A percentile compares a stretch with the other conserved stretches of the same genome.
Evolutionary conservation across 2,113 vertebrate species (phyloP).

Genomic region (Taxidea taxus): DNA sequence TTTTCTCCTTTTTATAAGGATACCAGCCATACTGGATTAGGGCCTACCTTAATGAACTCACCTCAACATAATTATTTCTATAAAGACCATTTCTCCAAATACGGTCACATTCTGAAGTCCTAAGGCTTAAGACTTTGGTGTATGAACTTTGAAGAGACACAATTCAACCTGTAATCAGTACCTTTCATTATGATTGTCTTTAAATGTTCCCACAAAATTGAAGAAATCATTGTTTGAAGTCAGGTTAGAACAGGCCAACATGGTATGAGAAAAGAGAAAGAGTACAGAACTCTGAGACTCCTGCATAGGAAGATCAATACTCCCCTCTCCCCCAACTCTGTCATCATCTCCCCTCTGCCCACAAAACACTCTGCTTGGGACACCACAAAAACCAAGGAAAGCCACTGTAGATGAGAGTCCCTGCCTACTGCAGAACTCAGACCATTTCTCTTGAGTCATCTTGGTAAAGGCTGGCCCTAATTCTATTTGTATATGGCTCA

Average conservation of each 20-base stretch:
- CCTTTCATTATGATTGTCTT: background rate
- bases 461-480: conserved; percentile 59
- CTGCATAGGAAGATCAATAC: background rate
- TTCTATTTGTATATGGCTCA: conserved; percentile 70
- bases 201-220: background rate
- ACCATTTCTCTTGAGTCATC: conserved; percentile 52
- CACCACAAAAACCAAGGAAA: conserved; percentile 61
- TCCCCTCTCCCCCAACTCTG: background rate
- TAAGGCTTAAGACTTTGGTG: background rate
- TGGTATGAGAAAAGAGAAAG: background rate
- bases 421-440: background rate
- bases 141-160: background rate
- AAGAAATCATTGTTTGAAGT: background rate
- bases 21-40: background rate
- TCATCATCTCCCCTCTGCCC: background rate
- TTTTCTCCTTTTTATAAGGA: background rate
- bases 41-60: background rate
- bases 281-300: background rate
- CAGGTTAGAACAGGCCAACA: background rate
- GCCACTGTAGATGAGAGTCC: background rate
- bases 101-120: background rate
- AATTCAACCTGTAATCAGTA: background rate
- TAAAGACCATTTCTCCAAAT: background rate
- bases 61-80: background rate
- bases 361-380: conserved; percentile 32